A percentile compares a stretch with the other conserved stretches of the same genome.
Evolutionary conservation across 2,113 vertebrate species (phyloP).

Genomic region (Fregata magnificens): DNA sequence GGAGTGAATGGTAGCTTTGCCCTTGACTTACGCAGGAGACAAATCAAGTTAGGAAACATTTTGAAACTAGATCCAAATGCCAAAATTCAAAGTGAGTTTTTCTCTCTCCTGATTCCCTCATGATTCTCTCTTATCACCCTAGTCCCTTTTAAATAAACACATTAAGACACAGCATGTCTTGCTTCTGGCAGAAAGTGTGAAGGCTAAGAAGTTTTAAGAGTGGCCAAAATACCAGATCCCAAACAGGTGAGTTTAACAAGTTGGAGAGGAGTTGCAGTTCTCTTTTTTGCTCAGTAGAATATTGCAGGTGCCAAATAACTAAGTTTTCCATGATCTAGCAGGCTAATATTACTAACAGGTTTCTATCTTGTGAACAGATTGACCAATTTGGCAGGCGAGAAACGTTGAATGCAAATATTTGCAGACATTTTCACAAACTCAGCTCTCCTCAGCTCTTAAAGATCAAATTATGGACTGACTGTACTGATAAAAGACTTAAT

Average conservation of each 20-base stretch:
- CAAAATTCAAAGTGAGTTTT: not conserved
- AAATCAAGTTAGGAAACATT: not conserved
- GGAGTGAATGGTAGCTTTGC: not conserved
- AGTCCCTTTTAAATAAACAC: not conserved
- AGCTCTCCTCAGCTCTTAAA: not conserved
- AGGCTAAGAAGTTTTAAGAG: not conserved
- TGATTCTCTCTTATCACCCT: not conserved
- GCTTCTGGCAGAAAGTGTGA: not conserved
- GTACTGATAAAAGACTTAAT: not conserved
- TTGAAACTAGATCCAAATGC: not conserved
- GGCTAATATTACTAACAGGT: not conserved
- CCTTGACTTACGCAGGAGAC: not conserved
- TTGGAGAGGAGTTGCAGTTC: not conserved
- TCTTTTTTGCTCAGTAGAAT: not conserved
- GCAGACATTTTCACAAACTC: not conserved
- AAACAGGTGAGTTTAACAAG: not conserved
- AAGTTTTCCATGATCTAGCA: not conserved
- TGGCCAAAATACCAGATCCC: not conserved
- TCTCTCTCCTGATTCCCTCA: not conserved
- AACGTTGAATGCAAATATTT: not conserved
- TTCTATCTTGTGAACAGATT: not conserved
- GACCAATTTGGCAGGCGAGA: not conserved
- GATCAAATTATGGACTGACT: not conserved
- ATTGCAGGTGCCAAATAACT: not conserved
- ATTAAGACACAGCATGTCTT: not conserved